Evolutionary conservation across 2,113 vertebrate species (phyloP), one percentile per base, ranked within the genome.

Genomic region (Otis tarda): DNA sequence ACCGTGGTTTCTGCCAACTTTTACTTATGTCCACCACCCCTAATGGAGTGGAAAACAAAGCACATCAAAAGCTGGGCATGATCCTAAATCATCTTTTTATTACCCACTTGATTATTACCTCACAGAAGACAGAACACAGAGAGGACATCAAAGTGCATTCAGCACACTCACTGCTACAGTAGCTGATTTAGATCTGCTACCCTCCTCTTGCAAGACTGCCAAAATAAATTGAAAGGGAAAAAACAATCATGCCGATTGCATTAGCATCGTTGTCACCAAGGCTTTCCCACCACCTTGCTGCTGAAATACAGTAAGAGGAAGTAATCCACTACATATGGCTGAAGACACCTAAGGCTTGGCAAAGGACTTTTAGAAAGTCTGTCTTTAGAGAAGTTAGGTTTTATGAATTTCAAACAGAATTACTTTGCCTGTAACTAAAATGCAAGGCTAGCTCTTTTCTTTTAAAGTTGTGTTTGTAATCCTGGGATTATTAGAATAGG

Each of bases 141-240:
- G 41, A 30, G 22, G 39, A 85, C 55, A 84, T 55, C 43, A 78
- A 70, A 93, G 78, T 0, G 1, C 49, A 30, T 55, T 85, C 57
- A 79, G 69, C 78, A 60, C 25, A 25, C 47, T 81, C 3, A 1
- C 23, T 73, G 77, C 50, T 80, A 57, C 64, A 39, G 82, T 75
- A 93, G 88, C 82, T 81, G 76, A 67, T 86, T 70, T 56, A 80
- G 35, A 80, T 67, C 85, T 76, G 69, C n/a, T 59, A 39, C 18
- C 21, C 12, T 27, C 7, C 16, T 80, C 59, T 61, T 79, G 71
- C 71, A 70, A 80, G 59, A 59, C 3, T 86, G 90, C 92, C 93
- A 97, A 88, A 95, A 93, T 37, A 94, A 93, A 93, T 13, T 73
- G 59, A 68, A 91, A 80, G 16, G 25, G 39, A 41, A 79, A 88